These are phyloP conservation scores for Eurois occulta DNA, from an alignment of 2,888 invertebrate species.

Conservation along the genomic window DNA sequence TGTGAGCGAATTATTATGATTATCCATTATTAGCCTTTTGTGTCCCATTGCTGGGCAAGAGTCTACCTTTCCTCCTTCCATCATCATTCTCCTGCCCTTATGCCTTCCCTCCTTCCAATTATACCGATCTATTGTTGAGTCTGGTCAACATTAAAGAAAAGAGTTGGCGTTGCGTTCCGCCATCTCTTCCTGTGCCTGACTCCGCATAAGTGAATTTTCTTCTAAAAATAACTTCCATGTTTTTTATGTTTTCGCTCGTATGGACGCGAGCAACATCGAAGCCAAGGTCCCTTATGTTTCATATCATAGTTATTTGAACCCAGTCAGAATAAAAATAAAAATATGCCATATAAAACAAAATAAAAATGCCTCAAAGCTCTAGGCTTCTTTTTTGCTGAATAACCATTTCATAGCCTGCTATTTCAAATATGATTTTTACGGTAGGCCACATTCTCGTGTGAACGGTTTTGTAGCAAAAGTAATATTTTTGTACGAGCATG, in stretches of 20 bases:
- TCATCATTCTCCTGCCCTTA: too few species aligned
- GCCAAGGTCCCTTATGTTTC: conserved; percentile 12
- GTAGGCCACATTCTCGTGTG: conserved; percentile 65
- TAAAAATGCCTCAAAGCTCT: conserved; percentile 51
- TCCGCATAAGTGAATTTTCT: neutral
- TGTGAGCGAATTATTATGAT: neutral
- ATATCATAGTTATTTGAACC: conserved; percentile 20
- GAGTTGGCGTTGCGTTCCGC: neutral
- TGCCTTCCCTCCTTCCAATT: neutral
- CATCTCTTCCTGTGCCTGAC: neutral
- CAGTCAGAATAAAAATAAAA: conserved; percentile 29
- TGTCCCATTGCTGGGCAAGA: neutral
- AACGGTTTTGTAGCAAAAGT: conserved; percentile 61
- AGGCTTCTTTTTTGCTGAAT: conserved; percentile 67
- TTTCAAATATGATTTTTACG: conserved; percentile 68
- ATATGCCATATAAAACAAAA: conserved; percentile 52
- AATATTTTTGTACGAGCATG: conserved; percentile 39
- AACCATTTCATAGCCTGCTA: conserved; percentile 69
- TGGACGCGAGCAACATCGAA: neutral
- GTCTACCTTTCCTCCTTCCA: neutral
- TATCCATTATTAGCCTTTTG: neutral
- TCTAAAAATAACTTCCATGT: neutral
- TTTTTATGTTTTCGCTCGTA: neutral
- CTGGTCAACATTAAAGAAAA: neutral
- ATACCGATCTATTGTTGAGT: neutral